phyloP scores from a whole-genome alignment of 2,113 vertebrate genomes.

The Rhabdornis inornatus region DNA sequence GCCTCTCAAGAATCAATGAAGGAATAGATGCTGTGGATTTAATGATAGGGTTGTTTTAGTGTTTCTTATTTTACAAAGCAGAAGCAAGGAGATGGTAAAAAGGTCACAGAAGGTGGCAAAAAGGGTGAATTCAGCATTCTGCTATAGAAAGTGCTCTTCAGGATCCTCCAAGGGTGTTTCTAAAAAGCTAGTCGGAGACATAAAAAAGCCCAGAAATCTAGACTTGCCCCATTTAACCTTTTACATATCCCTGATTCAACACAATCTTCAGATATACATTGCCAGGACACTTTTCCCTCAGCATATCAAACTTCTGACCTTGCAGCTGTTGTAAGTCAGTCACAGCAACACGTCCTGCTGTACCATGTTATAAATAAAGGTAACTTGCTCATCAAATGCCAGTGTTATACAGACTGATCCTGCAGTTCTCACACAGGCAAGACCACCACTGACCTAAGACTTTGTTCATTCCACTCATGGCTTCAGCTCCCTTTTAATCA shows the following conservation, averaged over 20 bases:
- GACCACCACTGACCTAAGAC: not conserved
- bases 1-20: not conserved
- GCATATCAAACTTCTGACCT: conserved; percentile 58
- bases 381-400: conserved; percentile 53
- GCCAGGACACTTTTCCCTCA: conserved; percentile 3
- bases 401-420: not conserved
- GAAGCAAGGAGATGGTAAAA: not conserved
- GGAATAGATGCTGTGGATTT: not conserved
- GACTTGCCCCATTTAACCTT: conserved; percentile 38
- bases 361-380: conserved; percentile 68
- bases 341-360: conserved; percentile 16
- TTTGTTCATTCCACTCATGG: not conserved
- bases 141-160: not conserved
- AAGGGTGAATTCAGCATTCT: conserved; percentile 36
- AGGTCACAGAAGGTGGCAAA: not conserved
- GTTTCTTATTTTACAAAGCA: conserved; percentile 31
- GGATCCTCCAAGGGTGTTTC: conserved; percentile 18
- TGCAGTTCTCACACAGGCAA: not conserved
- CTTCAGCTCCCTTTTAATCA: not conserved
- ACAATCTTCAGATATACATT: conserved; percentile 26
- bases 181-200: not conserved
- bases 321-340: conserved; percentile 59
- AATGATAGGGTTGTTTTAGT: not conserved
- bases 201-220: not conserved
- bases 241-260: conserved; percentile 53